Evolutionary conservation across 2,888 invertebrate species (phyloP).

Genomic region (Ornithoptera priamus): DNA sequence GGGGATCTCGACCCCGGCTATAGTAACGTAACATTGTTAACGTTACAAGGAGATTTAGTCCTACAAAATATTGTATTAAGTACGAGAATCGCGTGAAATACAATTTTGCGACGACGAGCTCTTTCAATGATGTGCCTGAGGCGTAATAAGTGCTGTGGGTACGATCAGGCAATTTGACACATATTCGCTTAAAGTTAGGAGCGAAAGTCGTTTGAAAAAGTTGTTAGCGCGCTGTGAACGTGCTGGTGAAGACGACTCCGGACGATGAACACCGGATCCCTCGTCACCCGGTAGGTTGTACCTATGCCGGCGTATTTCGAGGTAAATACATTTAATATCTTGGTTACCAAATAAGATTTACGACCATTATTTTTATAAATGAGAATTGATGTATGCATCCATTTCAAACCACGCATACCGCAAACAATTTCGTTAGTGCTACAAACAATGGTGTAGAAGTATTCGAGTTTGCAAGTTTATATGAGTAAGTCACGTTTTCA

Average conservation of each 20-base stretch:
- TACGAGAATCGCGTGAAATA: slow-evolving; percentile 52
- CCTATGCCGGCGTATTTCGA: slow-evolving; percentile 58
- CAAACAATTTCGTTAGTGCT: slow-evolving; percentile 38
- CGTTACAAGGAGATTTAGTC: slow-evolving; percentile 48
- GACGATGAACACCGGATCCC: slow-evolving; percentile 69
- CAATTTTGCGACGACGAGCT: slow-evolving; percentile 66
- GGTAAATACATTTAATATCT: slow-evolving; percentile 37
- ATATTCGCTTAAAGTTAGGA: slow-evolving; percentile 47
- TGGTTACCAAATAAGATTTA: slow-evolving; percentile 44
- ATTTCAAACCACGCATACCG: slow-evolving; percentile 19
- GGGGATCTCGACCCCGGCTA: slow-evolving; percentile 64
- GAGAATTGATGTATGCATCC: slow-evolving; percentile 5
- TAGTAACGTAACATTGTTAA: slow-evolving; percentile 56
- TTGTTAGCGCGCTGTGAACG: slow-evolving; percentile 58
- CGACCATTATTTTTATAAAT: slow-evolving; percentile 20
- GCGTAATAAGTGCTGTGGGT: slow-evolving; percentile 62
- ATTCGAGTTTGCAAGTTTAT: slow-evolving; percentile 45
- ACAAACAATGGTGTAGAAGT: slow-evolving; percentile 43
- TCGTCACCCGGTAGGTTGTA: slow-evolving; percentile 65
- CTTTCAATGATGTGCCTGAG: slow-evolving; percentile 70
- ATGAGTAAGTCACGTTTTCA: slow-evolving; percentile 47
- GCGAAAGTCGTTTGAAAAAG: slow-evolving; percentile 49
- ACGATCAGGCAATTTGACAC: slow-evolving; percentile 52
- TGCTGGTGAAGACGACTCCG: slow-evolving; percentile 75
- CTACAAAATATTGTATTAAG: slow-evolving; percentile 44